Conservation (phyloP, 2,113 vertebrate species). For the Vulpes lagopus region DNA sequence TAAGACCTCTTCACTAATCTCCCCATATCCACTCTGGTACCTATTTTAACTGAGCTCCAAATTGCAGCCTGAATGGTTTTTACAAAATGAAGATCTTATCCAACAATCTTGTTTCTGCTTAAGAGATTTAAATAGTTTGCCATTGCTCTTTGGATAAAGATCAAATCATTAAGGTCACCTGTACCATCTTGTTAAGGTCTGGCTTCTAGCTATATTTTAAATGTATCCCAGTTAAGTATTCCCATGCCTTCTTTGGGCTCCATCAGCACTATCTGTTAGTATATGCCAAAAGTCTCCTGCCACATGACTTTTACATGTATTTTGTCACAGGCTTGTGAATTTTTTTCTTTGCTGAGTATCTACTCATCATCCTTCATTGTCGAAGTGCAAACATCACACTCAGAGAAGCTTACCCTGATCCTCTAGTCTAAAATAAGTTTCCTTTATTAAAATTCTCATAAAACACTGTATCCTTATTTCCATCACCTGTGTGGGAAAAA, state of each 20-base stretch:
- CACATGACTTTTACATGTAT: neutral
- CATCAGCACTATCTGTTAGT: neutral
- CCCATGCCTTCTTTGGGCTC: neutral
- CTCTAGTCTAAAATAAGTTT: neutral
- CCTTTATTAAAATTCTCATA: neutral
- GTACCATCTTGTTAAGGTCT: neutral
- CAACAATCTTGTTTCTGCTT: neutral
- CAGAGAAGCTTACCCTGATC: neutral
- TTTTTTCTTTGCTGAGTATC: neutral
- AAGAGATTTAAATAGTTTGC: neutral
- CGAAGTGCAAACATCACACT: neutral
- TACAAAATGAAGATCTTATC: constrained; percentile 26
- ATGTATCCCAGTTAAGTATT: neutral
- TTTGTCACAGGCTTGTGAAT: neutral
- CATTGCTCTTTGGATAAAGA: neutral
- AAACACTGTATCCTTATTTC: neutral
- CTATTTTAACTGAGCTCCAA: constrained; percentile 7
- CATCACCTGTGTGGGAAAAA: neutral
- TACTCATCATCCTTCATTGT: neutral
- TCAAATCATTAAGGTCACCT: neutral
- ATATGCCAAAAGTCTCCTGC: neutral
- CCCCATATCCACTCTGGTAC: neutral
- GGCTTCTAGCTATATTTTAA: neutral
- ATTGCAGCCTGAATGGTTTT: neutral
- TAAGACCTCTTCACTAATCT: neutral